Base-by-base conservation (phyloP, 2,797 vertebrate genomes). In the Protosalanx chinensis region DNA sequence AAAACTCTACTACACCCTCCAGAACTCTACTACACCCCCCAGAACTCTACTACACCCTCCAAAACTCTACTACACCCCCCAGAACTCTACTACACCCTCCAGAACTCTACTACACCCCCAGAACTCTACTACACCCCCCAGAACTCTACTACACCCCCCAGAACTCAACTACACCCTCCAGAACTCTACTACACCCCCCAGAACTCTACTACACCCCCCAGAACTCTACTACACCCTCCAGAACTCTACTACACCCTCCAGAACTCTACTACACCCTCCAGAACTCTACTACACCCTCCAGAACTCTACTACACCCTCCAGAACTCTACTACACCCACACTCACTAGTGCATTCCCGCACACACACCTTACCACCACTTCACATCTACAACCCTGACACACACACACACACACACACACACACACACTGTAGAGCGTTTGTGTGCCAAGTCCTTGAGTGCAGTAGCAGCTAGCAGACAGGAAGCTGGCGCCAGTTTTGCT, bases 401-500 rank as follows among this genome's bases (percentile, higher is more conserved):
- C 51, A n/a, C 51, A n/a, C 49, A 2, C 15, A 1, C 49, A 51
- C 49, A 51, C 15, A 56, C 51, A 56, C 51, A n/a, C 51, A 56
- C 51, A 56, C 51, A 56, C 51, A 56, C 51, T n/a, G 69, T 68
- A 64, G 68, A 74, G 71, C 65, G 74, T 16, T 56, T n/a, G 80
- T 78, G 70, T 53, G 67, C 69, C 46, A 62, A 59, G 41, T 59
- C 20, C 68, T 76, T 64, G 75, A 27, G 23, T 62, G 67, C 75
- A 62, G 86, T 83, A 83, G 80, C 83, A 74, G 75, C 67, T 76
- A 64, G 30, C 72, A 65, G 68, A 75, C 83, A 81, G 82, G 85
- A 85, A 87, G 76, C 81, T 62, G 77, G 69, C 79, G 75, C 72
- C 73, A 60, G 67, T 61, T 51, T 62, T 65, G 76, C 76, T 20